Percentiles rank a stretch among this genome's conserved stretches.
phyloP scores from a whole-genome alignment of 2,888 invertebrate genomes.

The Iphiclides podalirius region DNA sequence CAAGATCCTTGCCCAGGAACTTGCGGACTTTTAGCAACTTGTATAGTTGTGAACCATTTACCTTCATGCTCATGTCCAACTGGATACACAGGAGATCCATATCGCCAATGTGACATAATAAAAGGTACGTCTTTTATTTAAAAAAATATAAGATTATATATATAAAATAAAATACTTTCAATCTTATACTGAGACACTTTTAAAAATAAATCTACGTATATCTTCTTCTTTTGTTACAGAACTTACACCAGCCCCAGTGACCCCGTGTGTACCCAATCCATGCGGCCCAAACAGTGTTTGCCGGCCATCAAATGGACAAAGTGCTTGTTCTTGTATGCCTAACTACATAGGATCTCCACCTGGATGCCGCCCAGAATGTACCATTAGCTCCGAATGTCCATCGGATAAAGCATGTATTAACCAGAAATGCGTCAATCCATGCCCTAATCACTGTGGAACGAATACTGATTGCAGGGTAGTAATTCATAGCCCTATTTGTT shows the following conservation, averaged over 20 bases:
- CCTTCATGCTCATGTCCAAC: slow-evolving; percentile 83
- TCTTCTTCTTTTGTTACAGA: slow-evolving; percentile 41
- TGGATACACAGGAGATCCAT: slow-evolving; percentile 88
- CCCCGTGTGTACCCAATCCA: slow-evolving; percentile 85
- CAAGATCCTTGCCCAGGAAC: slow-evolving; percentile 89
- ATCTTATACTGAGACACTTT: background rate
- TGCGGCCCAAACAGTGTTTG: slow-evolving; percentile 89
- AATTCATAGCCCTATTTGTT: slow-evolving; percentile 90
- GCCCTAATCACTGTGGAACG: slow-evolving; percentile 84
- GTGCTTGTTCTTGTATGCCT: slow-evolving; percentile 87
- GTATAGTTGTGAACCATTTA: slow-evolving; percentile 85
- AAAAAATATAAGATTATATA: slow-evolving; percentile 5
- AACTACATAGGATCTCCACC: slow-evolving; percentile 87
- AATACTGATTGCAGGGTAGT: slow-evolving; percentile 86
- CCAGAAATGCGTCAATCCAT: slow-evolving; percentile 89
- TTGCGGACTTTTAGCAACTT: slow-evolving; percentile 86
- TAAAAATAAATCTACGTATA: slow-evolving; percentile 3
- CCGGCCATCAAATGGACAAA: slow-evolving; percentile 84
- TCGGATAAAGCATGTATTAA: slow-evolving; percentile 86
- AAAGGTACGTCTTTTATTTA: slow-evolving; percentile 43
- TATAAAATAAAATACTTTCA: slow-evolving; percentile 6
- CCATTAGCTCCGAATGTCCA: slow-evolving; percentile 87
- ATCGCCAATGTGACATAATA: slow-evolving; percentile 77
- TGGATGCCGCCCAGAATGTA: slow-evolving; percentile 89
- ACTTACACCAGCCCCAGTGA: slow-evolving; percentile 52